phyloP scores from a whole-genome alignment of 2,797 vertebrate genomes.

The Sebastes reedi region DNA sequence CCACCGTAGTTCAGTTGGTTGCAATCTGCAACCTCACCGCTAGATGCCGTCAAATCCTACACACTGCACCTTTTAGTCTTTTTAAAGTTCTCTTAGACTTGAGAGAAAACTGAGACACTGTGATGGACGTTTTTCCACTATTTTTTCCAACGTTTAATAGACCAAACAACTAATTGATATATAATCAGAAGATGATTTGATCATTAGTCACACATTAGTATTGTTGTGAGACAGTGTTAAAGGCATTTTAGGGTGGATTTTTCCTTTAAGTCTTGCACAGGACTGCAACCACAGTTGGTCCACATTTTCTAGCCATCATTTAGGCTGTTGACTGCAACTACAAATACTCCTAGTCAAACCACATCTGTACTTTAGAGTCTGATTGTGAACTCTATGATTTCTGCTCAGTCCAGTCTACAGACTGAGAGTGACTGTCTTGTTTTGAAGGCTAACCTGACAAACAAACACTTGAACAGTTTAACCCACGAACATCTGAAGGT shows the following conservation, averaged over 20 bases:
- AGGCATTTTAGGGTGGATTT: slow-evolving; percentile 49
- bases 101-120: neutral
- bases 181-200: neutral
- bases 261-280: slow-evolving; percentile 32
- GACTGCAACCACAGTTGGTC: slow-evolving; percentile 53
- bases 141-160: neutral
- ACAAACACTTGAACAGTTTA: slow-evolving; percentile 23
- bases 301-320: slow-evolving; percentile 20
- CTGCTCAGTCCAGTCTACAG: neutral
- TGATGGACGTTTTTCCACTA: neutral
- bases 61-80: neutral
- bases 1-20: no score
- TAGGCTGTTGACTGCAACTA: slow-evolving; percentile 11
- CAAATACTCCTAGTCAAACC: neutral
- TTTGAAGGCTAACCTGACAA: slow-evolving; percentile 17
- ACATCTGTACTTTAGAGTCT: neutral
- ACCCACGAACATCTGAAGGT: slow-evolving; percentile 14
- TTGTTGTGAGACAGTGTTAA: slow-evolving; percentile 1
- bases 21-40: no score
- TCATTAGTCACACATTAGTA: neutral
- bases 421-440: neutral
- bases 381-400: neutral
- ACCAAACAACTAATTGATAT: neutral
- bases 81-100: neutral
- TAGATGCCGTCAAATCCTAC: no score